Evolutionary conservation across 1,140 invertebrate genomes (phyloP), one percentile per base, ranked within the genome.

Genomic region (Calephelis virginiensis): DNA sequence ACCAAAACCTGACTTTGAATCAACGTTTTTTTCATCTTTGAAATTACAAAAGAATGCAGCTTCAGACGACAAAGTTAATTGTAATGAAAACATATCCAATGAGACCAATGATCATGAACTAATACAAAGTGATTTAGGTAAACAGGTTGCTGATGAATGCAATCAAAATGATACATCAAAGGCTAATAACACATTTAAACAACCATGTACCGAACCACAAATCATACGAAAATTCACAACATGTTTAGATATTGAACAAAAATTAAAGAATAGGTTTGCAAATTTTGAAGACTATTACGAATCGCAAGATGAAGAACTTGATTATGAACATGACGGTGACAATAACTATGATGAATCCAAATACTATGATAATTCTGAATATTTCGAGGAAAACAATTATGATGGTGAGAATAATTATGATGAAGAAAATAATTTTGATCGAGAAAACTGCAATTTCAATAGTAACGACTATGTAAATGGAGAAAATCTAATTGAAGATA

Each of bases 221-320:
- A 69, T 88, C 28, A 63, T 86, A 63, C 81, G 78, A 65, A 80
- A 79, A 37, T 88, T 88, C 48, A 78, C 53, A 11, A 68, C 56
- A 61, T 81, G 73, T 65, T 43, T 72, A 8, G 74, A 81, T 69
- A 78, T 77, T 63, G 83, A 88, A 70, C 67, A 80, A 12, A 80
- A 66, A 73, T 11, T 71, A 11, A 69, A 66, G 6, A 63, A 66
- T 63, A 62, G 69, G 65, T 14, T 67, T 53, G 28, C 43, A 38
- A 47, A n/a, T 49, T 50, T 5, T 17, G 60, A 62, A 40, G 17
- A 69, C 6, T 47, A 66, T 45, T 64, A 75, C 56, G 49, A 75
- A n/a, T 47, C 47, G 66, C 53, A 64, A 17, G 48, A 66, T 8
- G 67, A 77, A 63, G 60, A 66, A n/a, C 45, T 64, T 8, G 66